These are phyloP conservation scores for Trichonephila clavipes DNA, from an alignment of 1,140 invertebrate genomes.

Conservation along the genomic window DNA sequence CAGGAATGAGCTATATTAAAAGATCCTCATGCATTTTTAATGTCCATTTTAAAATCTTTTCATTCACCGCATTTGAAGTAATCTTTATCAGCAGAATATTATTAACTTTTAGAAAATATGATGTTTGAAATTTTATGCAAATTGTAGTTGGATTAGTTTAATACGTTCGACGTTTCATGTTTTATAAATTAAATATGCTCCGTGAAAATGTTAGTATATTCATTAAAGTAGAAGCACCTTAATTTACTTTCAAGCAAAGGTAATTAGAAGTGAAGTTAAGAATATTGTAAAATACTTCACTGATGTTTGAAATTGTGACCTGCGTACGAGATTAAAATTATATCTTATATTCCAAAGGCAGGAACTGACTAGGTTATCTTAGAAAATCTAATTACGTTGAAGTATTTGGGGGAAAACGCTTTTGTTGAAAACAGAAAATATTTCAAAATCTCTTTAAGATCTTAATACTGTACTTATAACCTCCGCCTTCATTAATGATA, in stretches of 20 bases:
- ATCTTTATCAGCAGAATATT: not conserved
- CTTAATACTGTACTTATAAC: no score
- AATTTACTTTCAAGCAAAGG: not conserved
- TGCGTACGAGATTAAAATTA: not conserved
- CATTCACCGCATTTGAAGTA: not conserved
- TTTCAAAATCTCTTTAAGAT: no score
- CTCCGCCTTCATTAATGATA: no score
- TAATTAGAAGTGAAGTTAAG: conserved; percentile 35
- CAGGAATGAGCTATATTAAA: no score
- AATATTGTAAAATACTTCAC: conserved; percentile 1
- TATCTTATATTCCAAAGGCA: not conserved
- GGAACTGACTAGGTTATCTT: not conserved
- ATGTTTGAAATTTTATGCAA: conserved; percentile 27
- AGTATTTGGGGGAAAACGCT: not conserved
- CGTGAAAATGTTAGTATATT: not conserved
- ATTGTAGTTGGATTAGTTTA: conserved; percentile 17
- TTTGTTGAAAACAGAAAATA: not conserved
- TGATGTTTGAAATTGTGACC: not conserved
- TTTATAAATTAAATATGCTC: not conserved
- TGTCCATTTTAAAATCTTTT: not conserved
- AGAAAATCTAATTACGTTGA: not conserved
- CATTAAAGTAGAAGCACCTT: not conserved
- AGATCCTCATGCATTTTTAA: no score
- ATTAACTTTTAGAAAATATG: not conserved
- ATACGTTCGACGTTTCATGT: not conserved